Evolutionary conservation across 2,888 invertebrate genomes (phyloP), one percentile per base, ranked within the genome.

Genomic region (Cataglyphis livida): DNA sequence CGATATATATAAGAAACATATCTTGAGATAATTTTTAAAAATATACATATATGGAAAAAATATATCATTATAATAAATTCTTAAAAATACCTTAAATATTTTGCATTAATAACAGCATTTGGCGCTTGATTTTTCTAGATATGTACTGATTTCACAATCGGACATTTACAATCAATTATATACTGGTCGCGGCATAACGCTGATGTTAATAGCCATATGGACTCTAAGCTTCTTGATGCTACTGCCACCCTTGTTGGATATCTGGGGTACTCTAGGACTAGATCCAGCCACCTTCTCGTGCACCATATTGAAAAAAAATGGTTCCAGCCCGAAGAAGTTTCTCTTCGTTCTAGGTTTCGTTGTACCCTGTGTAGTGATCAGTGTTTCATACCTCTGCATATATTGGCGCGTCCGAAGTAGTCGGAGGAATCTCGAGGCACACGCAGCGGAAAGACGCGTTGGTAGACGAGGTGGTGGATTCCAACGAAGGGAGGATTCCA

Each of bases 191-290:
- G 96, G 97, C 92, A 98, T 98, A 90, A 96, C 96, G 91, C 91
- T 97, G 83, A 98, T 98, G 96, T 96, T 98, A 92, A 93, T 97
- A 25, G 96, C 96, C 84, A 97, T 98, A 85, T 98, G 98, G 98
- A 95, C 96, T 18, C 96, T 98, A 3, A 95, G 91, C 93, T 94
- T 95, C 86, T 90, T 93, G 0, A 95, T 95, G 38, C 95, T 98
- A 96, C 94, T 98, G 35, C 98, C 98, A 5, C 97, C 98, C 0
- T 95, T 98, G 32, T 94, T 98, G 12, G 98, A 97, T 75, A 95
- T 97, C 25, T 98, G 98, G 98, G 98, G 98, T 21, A 96, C 96
- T 89, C 95, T 98, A 85, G 98, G 98, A 0, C 95, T 98, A 54
- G 97, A 98, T 90, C 95, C 96, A 41, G 95, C 96, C 28, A 98